Percentiles rank a stretch among this genome's conserved stretches.
Evolutionary conservation across 2,888 invertebrate genomes (phyloP).

Genomic region (Mellilla xanthometata): DNA sequence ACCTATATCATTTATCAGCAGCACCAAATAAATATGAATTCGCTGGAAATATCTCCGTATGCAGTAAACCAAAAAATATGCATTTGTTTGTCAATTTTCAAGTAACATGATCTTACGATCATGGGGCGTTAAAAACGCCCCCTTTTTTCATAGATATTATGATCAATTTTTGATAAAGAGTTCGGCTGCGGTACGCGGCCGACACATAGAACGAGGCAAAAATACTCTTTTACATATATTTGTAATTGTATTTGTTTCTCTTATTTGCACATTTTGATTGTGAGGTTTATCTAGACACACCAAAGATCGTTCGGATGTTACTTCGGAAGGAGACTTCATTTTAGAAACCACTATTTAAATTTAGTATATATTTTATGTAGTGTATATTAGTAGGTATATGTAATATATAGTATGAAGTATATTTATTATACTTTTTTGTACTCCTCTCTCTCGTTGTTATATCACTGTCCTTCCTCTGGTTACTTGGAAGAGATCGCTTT

Average conservation of each 20-base stretch:
- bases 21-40: too few relatives aligned
- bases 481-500: too few relatives aligned
- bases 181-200: constrained; percentile 17
- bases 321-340: constrained; percentile 89
- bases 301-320: constrained; percentile 79
- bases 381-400: too few relatives aligned
- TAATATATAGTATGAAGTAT: too few relatives aligned
- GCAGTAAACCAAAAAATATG: neutral
- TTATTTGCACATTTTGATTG: constrained; percentile 48
- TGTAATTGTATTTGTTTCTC: constrained; percentile 40
- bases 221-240: constrained; percentile 41
- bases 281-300: constrained; percentile 84
- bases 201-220: constrained; percentile 52
- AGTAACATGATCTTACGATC: constrained; percentile 5
- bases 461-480: too few relatives aligned
- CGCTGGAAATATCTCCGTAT: too few relatives aligned
- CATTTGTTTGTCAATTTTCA: constrained; percentile 2
- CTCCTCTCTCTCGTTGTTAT: too few relatives aligned
- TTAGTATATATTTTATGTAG: too few relatives aligned
- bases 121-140: constrained; percentile 20
- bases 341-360: constrained; percentile 89
- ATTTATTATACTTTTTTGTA: too few relatives aligned
- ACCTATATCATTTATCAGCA: too few relatives aligned
- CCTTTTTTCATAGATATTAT: constrained; percentile 3
- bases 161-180: too few relatives aligned